These are phyloP conservation scores for Chlorodrepanis virens DNA, from an alignment of 2,113 vertebrate genomes.

Conservation along the genomic window DNA sequence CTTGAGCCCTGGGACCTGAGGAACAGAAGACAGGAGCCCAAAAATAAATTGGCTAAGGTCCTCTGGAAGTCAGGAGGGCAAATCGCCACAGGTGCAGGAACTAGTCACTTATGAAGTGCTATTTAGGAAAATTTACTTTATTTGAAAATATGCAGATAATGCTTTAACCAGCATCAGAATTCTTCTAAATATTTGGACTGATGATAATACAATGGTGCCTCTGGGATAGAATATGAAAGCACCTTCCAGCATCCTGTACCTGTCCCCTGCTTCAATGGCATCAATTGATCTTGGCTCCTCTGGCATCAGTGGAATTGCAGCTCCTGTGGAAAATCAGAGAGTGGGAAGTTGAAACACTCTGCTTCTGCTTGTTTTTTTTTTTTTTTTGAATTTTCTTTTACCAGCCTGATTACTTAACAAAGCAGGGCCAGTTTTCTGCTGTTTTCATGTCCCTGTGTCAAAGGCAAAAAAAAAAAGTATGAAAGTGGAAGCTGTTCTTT, in stretches of 20 bases:
- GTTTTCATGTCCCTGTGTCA: not conserved
- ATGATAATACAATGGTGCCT: not conserved
- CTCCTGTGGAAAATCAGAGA: not conserved
- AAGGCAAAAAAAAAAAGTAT: not conserved
- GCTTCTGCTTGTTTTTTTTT: not conserved
- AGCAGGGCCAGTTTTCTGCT: not conserved
- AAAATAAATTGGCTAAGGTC: not conserved
- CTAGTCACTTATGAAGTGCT: not conserved
- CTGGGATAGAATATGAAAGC: not conserved
- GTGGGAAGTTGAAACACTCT: not conserved
- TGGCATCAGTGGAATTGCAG: not conserved
- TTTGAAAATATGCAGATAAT: not conserved
- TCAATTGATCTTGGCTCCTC: not conserved
- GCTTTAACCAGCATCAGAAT: not conserved
- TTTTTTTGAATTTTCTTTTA: not conserved
- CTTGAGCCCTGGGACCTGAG: not conserved
- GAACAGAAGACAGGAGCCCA: not conserved
- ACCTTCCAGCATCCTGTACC: not conserved
- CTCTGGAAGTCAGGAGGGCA: not conserved
- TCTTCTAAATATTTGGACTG: not conserved
- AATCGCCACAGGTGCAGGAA: not conserved
- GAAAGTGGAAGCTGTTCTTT: not conserved
- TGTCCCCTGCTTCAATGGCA: not conserved
- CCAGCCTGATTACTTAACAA: not conserved
- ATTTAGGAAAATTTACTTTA: not conserved